phyloP scores from a whole-genome alignment of 2,113 vertebrate genomes.

The Varanus salvator region DNA sequence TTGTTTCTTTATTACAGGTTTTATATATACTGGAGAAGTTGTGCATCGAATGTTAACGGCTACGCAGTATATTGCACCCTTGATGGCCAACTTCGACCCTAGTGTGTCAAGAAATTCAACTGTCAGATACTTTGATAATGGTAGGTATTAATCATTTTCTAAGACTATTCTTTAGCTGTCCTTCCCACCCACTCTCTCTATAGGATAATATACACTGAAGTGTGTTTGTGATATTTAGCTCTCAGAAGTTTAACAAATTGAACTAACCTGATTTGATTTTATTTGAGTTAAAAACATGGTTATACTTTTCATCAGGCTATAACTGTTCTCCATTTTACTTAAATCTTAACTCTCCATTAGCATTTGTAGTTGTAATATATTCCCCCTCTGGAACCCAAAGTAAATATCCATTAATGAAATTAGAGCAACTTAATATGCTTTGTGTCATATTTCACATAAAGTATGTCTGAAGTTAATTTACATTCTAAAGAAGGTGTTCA shows the following conservation, averaged over 20 bases:
- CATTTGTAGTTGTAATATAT: slow-evolving; percentile 36
- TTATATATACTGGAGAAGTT: slow-evolving; percentile 98
- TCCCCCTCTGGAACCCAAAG: slow-evolving; percentile 23
- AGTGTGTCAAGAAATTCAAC: slow-evolving; percentile 98
- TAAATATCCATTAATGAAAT: slow-evolving; percentile 28
- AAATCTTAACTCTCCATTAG: background rate
- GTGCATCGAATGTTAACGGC: slow-evolving; percentile 97
- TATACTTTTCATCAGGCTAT: background rate
- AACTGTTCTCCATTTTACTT: background rate
- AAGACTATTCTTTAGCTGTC: slow-evolving; percentile 42
- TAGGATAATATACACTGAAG: background rate
- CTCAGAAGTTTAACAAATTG: background rate
- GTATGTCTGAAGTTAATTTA: slow-evolving; percentile 51
- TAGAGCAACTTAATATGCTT: slow-evolving; percentile 21
- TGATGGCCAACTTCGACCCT: slow-evolving; percentile 99
- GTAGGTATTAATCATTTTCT: slow-evolving; percentile 77
- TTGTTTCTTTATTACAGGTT: slow-evolving; percentile 81
- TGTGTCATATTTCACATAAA: slow-evolving; percentile 3
- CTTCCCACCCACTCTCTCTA: slow-evolving; percentile 29
- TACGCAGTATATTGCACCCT: slow-evolving; percentile 96
- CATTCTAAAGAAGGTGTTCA: slow-evolving; percentile 22
- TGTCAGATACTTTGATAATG: slow-evolving; percentile 98
- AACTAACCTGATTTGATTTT: background rate
- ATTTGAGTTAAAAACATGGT: background rate
- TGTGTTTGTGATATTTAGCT: background rate